These are phyloP conservation scores for Heterotilapia buettikoferi DNA, from an alignment of 2,113 vertebrate species.

Conservation along the genomic window DNA sequence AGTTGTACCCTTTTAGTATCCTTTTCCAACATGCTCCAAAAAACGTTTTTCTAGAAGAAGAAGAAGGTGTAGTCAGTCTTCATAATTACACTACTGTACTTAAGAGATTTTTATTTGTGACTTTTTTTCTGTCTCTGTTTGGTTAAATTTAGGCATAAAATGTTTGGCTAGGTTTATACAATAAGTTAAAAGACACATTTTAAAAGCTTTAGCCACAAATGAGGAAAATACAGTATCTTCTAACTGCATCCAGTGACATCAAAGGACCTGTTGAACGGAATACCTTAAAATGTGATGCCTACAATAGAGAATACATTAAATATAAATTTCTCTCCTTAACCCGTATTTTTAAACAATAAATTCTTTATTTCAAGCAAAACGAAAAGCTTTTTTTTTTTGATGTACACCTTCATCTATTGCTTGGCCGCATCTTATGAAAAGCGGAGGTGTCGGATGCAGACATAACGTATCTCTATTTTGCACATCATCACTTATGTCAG, in stretches of 20 bases:
- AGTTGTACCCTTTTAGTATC: neutral
- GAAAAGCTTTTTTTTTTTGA: neutral
- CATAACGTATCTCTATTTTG: neutral
- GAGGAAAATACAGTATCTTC: neutral
- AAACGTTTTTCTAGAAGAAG: neutral
- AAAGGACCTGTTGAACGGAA: neutral
- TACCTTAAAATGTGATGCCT: neutral
- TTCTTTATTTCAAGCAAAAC: neutral
- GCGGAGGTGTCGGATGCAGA: neutral
- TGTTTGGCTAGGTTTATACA: neutral
- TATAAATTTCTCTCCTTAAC: neutral
- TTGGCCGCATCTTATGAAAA: conserved; percentile 24
- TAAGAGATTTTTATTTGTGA: neutral
- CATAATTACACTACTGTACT: neutral
- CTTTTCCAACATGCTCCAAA: neutral
- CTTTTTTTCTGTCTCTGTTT: neutral
- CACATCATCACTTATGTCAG: conserved; percentile 21
- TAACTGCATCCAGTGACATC: neutral
- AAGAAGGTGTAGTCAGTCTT: neutral
- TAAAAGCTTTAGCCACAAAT: neutral
- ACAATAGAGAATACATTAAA: neutral
- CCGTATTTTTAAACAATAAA: neutral
- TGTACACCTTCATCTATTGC: neutral
- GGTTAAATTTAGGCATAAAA: neutral
- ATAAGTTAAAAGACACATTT: neutral